phyloP scores from a whole-genome alignment of 92 coral and sea anemone genomes.

The Actinernus sp. region DNA sequence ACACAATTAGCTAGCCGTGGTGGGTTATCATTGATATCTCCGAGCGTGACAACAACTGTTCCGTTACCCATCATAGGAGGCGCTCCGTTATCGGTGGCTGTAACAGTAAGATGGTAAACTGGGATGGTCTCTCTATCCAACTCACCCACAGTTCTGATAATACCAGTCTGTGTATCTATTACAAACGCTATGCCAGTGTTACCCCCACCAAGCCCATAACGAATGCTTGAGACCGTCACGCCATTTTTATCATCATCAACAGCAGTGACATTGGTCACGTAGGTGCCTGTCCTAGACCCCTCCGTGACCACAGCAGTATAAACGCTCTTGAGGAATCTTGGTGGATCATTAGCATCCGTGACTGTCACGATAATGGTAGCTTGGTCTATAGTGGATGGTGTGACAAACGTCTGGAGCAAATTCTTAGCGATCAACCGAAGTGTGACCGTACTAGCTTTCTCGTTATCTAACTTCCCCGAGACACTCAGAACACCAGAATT shows the following conservation, averaged over 20 bases:
- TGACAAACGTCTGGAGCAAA: conserved; percentile 71
- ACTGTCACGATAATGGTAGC: conserved; percentile 81
- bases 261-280: conserved; percentile 88
- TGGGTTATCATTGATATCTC: conserved; percentile 92
- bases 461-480: conserved; percentile 81
- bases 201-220: conserved; percentile 73
- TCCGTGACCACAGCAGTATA: conserved; percentile 64
- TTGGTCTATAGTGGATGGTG: conserved; percentile 78
- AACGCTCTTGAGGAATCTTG: conserved; percentile 75
- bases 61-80: conserved; percentile 89
- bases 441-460: conserved; percentile 68
- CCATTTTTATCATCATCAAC: conserved; percentile 85
- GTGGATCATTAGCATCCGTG: conserved; percentile 94
- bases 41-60: conserved; percentile 67
- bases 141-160: conserved; percentile 56
- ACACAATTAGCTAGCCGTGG: conserved; percentile 72
- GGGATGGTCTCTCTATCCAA: conserved; percentile 86
- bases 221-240: conserved; percentile 25
- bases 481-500: conserved; percentile 84
- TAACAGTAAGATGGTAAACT: conserved; percentile 70
- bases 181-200: conserved; percentile 66
- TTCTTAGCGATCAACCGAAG: conserved; percentile 88
- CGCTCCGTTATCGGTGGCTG: conserved; percentile 84
- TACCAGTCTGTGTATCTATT: conserved; percentile 66
- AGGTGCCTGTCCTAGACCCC: conserved; percentile 57